Evolutionary conservation across 2,113 vertebrate species (phyloP).

Genomic region (Dicaeum eximium): DNA sequence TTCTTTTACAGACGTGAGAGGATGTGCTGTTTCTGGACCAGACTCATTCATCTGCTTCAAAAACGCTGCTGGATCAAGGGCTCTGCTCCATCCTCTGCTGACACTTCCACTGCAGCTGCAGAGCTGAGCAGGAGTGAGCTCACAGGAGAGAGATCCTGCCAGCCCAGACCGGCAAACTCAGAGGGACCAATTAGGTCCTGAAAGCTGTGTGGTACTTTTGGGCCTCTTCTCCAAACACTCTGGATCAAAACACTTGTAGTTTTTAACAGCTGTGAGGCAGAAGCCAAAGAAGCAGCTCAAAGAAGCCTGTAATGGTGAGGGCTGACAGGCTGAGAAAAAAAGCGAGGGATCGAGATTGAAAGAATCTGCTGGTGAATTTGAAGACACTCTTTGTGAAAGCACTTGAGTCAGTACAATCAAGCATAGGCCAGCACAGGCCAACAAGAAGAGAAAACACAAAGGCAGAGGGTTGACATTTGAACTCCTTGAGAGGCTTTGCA

Average conservation of each 20-base stretch:
- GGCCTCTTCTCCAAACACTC: not conserved
- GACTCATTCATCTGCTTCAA: not conserved
- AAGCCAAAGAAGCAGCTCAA: not conserved
- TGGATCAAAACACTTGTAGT: not conserved
- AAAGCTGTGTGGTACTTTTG: not conserved
- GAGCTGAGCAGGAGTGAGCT: not conserved
- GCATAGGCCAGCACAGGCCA: not conserved
- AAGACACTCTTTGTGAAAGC: not conserved
- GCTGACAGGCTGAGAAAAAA: not conserved
- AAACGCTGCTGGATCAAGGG: not conserved
- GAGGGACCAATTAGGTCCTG: not conserved
- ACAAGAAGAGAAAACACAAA: not conserved
- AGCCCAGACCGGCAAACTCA: not conserved
- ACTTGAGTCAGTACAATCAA: not conserved
- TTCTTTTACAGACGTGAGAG: not conserved
- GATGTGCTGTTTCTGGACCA: not conserved
- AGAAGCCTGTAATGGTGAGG: not conserved
- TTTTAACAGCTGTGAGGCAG: not conserved
- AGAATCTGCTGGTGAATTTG: not conserved
- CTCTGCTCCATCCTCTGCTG: not conserved
- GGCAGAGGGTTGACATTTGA: not conserved
- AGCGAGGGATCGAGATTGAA: not conserved
- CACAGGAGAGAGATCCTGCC: not conserved
- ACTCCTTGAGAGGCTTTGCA: not conserved
- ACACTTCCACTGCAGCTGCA: not conserved